Base-by-base conservation (phyloP, 1,140 invertebrate genomes). In the Drosophila chauvacae region DNA sequence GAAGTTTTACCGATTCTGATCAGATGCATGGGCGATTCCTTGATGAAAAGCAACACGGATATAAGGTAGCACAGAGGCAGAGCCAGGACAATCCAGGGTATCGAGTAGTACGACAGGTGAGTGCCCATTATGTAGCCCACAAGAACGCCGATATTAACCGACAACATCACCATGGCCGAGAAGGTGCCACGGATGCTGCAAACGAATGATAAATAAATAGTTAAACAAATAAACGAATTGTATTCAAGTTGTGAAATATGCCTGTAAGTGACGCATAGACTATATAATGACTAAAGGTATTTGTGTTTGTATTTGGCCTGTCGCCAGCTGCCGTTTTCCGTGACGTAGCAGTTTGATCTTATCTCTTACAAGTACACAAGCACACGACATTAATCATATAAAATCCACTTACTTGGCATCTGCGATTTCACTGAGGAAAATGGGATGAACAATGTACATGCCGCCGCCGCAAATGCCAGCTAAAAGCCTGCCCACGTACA, bases 401-500 rank as follows among this genome's bases (percentile, higher is more conserved):
- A 51, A 23, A 70, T 62, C 33, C 47, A 91, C 83, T 81, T 60
- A 91, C 88, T 78, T 80, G 48, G 88, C 73, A 75, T 93, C 86
- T 39, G 91, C 64, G 30, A 92, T 91, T 79, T 92, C 91, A 45
- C 84, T 80, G 20, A 92, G 77, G 16, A 86, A 92, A 41, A 92
- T 75, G 41, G 91, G 74, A 57, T 88, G 76, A 41, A 77, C 75
- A 61, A 88, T 77, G 56, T 87, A 91, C 66, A 81, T 80, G 61
- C 87, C 72, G 13, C 90, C 90, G 16, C 91, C 76, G 1, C 83
- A 84, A 7, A 93, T 64, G 41, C 93, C 93, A 18, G 77, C 76
- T 1, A 94, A 42, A 13, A 93, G 87, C 33, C 93, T 80, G 11
- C 91, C 92, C 28, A 92, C 64, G 28, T 92, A 91, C 18, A 92